phyloP scores from a whole-genome alignment of 2,797 vertebrate species.

The Molossus molossus region DNA sequence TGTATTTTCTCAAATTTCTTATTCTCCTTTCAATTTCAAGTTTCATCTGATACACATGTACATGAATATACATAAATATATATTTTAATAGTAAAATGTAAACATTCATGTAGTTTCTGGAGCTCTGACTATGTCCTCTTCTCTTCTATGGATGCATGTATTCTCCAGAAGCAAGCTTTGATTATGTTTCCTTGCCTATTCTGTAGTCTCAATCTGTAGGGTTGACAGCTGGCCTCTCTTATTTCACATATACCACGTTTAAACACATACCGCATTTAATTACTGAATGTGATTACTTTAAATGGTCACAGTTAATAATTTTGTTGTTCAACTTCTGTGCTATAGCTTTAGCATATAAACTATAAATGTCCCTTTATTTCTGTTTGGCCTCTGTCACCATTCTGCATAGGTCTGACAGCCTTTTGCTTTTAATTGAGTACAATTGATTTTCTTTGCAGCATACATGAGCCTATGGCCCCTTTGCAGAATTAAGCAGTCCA shows the following conservation, averaged over 20 bases:
- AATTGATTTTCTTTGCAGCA: constrained; percentile 37
- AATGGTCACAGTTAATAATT: constrained; percentile 13
- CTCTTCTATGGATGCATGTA: background rate
- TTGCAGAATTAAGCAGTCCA: background rate
- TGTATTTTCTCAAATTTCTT: background rate
- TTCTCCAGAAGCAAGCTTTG: background rate
- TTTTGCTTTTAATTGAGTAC: background rate
- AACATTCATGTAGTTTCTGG: background rate
- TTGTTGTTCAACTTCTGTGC: background rate
- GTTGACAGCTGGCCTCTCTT: background rate
- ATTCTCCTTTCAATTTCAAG: background rate
- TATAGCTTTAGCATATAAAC: background rate
- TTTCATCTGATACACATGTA: background rate
- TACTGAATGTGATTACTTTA: background rate
- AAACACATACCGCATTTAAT: background rate
- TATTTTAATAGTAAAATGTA: background rate
- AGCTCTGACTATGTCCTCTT: background rate
- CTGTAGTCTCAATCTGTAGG: too few species aligned
- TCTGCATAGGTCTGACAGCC: background rate
- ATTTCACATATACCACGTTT: background rate
- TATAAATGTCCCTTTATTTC: background rate
- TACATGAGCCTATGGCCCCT: background rate
- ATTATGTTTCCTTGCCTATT: background rate
- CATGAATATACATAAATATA: background rate
- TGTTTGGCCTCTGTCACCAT: background rate